Evolutionary conservation across 2,797 vertebrate species (phyloP), one percentile per base, ranked within the genome.

Genomic region (Acanthurus leucopareius): DNA sequence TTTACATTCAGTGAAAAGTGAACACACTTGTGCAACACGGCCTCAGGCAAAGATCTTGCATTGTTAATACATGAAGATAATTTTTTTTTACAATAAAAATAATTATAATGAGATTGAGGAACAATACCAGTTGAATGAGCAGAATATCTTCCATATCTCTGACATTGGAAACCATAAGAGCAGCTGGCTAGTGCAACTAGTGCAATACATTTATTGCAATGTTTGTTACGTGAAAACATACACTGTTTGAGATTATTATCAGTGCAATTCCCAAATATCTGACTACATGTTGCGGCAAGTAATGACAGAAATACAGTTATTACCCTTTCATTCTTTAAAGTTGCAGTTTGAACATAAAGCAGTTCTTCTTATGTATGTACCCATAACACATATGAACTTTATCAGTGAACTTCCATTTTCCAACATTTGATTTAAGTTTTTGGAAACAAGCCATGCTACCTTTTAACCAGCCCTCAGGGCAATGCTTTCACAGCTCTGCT

Each of bases 1-100:
- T 88, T 77, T 86, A 87, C 90, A 89, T 25, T 16, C 60, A 62
- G 44, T 71, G 59, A 75, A 38, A 69, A 25, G 17, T 17, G 53
- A 71, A 54, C 19, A 10, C 7, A 38, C 57, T 67, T 52, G 48
- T 76, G 42, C 22, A 10, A 40, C 48, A 71, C 45, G 28, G 54
- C 76, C 64, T 74, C 17, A 62, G 70, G 20, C 56, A 62, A 54
- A 79, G 20, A 73, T 58, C 22, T 47, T 79, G 76, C 64, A 82
- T 74, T 66, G 63, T 78, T 57, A 54, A 19, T 57, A 78, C 38
- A 75, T 1, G 64, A 17, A 73, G 13, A 54, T 1, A 32, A 2
- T 11, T 11, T 38, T n/a, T 44, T n/a, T 57, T 51, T 38, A 70
- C 59, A 78, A 49, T 53, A 71, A 68, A 52, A 78, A 38, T 25